Conservation (phyloP, 2,888 invertebrate genomes). For the Acleris literana region DNA sequence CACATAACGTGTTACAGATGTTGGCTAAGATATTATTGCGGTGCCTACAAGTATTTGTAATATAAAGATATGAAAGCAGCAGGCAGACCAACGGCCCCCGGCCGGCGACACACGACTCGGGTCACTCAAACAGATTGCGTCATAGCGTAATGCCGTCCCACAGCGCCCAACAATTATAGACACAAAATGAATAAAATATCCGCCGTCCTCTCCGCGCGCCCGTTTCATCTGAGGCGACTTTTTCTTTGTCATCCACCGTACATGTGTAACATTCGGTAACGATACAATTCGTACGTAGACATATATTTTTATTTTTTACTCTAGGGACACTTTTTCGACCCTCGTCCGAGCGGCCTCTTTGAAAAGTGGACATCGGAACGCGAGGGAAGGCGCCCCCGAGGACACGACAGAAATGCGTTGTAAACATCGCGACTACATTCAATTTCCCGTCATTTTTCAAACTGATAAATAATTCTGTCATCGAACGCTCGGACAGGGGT, state of each 20-base stretch:
- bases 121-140: conserved; percentile 79
- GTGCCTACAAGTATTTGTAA: conserved; percentile 3
- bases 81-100: conserved; percentile 49
- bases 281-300: conserved; percentile 75
- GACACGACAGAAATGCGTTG: conserved; percentile 83
- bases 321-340: conserved; percentile 83
- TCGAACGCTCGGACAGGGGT: conserved; percentile 83
- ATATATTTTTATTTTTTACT: conserved; percentile 79
- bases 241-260: conserved; percentile 76
- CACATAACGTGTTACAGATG: too few species aligned
- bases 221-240: conserved; percentile 60
- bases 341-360: conserved; percentile 84
- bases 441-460: conserved; percentile 85
- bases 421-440: conserved; percentile 85
- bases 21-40: not conserved
- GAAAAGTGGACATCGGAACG: conserved; percentile 84
- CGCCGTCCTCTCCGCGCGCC: conserved; percentile 54
- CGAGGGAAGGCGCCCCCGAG: conserved; percentile 82
- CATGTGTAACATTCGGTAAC: conserved; percentile 72
- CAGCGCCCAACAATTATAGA: conserved; percentile 76
- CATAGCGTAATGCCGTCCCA: conserved; percentile 69
- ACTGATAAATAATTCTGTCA: conserved; percentile 85
- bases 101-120: conserved; percentile 61
- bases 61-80: conserved; percentile 26
- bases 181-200: conserved; percentile 76